Conservation (phyloP, 2,888 invertebrate species). For the Entomobrya multifasciata region DNA sequence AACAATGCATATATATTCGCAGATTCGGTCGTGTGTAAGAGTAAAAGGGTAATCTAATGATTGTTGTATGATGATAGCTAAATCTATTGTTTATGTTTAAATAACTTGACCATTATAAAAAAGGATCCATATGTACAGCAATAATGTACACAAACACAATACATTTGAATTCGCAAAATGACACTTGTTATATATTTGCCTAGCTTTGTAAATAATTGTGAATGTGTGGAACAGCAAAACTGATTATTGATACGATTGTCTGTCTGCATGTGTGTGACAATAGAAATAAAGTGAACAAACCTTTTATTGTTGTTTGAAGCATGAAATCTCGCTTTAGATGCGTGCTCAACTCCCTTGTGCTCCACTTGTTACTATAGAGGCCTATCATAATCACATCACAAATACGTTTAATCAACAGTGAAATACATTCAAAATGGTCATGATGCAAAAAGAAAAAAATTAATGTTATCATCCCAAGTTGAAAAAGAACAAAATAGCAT, state of each 20-base stretch:
- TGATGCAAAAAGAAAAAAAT: no score
- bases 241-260: not conserved
- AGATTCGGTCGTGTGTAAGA: no score
- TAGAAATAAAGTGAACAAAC: not conserved
- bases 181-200: not conserved
- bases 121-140: not conserved
- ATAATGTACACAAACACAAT: not conserved
- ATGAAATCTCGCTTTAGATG: conserved; percentile 18
- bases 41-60: no score
- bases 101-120: conserved; percentile 56
- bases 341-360: not conserved
- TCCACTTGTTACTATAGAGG: no score
- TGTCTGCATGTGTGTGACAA: conserved; percentile 25
- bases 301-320: conserved; percentile 32
- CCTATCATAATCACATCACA: no score
- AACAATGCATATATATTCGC: no score
- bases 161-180: not conserved
- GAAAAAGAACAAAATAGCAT: no score
- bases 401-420: no score
- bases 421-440: no score
- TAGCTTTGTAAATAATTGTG: not conserved
- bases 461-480: no score
- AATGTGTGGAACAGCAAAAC: not conserved
- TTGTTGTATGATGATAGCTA: not conserved
- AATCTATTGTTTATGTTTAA: conserved; percentile 49